A percentile compares a stretch with the other conserved stretches of the same genome.
Conservation (phyloP, 2,888 invertebrate species). For the Beris chalybata region DNA sequence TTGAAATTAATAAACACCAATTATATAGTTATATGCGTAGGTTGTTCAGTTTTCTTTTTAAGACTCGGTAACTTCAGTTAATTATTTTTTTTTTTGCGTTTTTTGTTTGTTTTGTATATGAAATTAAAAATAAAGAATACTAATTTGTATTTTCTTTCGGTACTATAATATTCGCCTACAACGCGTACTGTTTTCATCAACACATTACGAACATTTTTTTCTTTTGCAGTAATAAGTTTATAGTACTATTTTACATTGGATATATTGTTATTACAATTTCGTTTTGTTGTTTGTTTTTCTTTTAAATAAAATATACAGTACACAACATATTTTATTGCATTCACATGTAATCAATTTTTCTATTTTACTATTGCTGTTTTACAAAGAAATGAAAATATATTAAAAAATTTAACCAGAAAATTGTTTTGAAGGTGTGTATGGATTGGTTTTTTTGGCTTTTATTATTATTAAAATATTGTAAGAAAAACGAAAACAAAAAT, state of each 20-base stretch:
- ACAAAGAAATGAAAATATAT: slow-evolving; percentile 25
- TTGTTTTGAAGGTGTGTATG: slow-evolving; percentile 39
- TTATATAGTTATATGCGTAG: too few species aligned
- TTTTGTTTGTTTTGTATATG: background rate
- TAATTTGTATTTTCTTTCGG: background rate
- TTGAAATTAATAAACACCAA: too few species aligned
- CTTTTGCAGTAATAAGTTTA: too few species aligned
- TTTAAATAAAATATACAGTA: too few species aligned
- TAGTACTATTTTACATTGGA: too few species aligned
- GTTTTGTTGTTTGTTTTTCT: too few species aligned
- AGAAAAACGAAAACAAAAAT: slow-evolving; percentile 28
- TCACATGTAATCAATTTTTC: background rate
- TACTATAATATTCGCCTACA: too few species aligned
- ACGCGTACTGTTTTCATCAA: too few species aligned
- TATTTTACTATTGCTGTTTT: slow-evolving; percentile 15
- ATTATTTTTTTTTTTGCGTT: background rate
- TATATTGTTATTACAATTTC: too few species aligned
- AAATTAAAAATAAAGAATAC: slow-evolving; percentile 1
- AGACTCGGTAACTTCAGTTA: slow-evolving; percentile 5
- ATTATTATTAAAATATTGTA: slow-evolving; percentile 32
- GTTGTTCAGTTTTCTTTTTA: background rate
- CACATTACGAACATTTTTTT: too few species aligned
- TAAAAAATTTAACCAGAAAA: slow-evolving; percentile 29
- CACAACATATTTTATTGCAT: slow-evolving; percentile 1
- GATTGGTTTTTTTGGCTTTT: slow-evolving; percentile 21